A percentile compares a stretch with the other conserved stretches of the same genome.
Evolutionary conservation across 92 coral and sea anemone species (phyloP).

Genomic region (Galaxea fascicularis): DNA sequence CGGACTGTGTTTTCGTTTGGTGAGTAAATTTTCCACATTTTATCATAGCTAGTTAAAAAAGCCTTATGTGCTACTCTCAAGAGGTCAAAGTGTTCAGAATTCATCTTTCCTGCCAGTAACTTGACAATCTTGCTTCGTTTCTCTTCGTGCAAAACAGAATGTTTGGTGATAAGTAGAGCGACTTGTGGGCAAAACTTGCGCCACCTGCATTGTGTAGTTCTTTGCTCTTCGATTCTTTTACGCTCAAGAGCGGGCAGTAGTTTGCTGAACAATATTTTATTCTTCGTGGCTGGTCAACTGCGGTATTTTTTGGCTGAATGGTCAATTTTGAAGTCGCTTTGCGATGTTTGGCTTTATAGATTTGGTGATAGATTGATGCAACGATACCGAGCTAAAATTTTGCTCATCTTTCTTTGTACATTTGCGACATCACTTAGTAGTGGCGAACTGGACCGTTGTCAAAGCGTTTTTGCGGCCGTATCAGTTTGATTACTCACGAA

Average conservation of each 20-base stretch:
- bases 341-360: slow-evolving; percentile 10
- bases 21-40: slow-evolving; percentile 31
- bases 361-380: not conserved
- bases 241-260: not conserved
- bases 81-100: not conserved
- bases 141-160: slow-evolving; percentile 33
- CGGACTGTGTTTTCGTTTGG: slow-evolving; percentile 42
- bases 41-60: not conserved
- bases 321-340: slow-evolving; percentile 28
- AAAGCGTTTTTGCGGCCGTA: not conserved
- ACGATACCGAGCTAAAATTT: slow-evolving; percentile 9
- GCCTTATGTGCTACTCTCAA: not conserved
- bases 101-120: not conserved
- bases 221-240: not conserved
- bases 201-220: slow-evolving; percentile 44
- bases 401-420: not conserved
- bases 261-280: not conserved
- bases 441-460: not conserved
- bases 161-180: slow-evolving; percentile 39
- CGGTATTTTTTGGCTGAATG: not conserved
- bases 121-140: slow-evolving; percentile 12
- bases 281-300: not conserved
- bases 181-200: slow-evolving; percentile 14
- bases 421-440: not conserved
- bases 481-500: not conserved